Evolutionary conservation across 2,888 invertebrate genomes (phyloP).

Genomic region (Endotricha flammealis): DNA sequence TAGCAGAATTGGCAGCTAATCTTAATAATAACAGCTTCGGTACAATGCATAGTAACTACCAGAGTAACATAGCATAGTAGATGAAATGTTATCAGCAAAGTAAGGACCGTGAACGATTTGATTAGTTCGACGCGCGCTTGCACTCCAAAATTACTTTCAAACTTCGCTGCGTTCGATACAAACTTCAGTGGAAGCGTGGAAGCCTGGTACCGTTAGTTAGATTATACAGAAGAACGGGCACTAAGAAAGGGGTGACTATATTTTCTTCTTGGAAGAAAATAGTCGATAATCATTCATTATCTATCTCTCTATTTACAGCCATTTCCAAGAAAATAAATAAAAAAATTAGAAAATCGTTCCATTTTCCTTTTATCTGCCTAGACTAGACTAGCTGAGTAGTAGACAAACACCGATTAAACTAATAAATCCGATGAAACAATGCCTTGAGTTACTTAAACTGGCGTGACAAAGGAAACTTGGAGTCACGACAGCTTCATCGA

Average conservation of each 20-base stretch:
- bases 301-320: too few species aligned
- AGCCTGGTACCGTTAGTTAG: constrained; percentile 39
- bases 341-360: constrained; percentile 26
- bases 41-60: constrained; percentile 36
- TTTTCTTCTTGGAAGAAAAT: too few species aligned
- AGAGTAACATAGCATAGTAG: constrained; percentile 40
- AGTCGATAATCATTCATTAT: constrained; percentile 1
- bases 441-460: constrained; percentile 48
- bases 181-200: constrained; percentile 46
- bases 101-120: constrained; percentile 73
- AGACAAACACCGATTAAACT: constrained; percentile 46
- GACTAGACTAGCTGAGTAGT: too few species aligned
- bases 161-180: constrained; percentile 50
- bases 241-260: too few species aligned
- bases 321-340: constrained; percentile 3
- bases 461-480: constrained; percentile 72
- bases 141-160: constrained; percentile 74
- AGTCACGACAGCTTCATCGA: constrained; percentile 52
- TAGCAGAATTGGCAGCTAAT: too few species aligned
- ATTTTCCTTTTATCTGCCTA: constrained; percentile 12
- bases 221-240: constrained; percentile 10
- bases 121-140: constrained; percentile 72
- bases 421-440: constrained; percentile 71
- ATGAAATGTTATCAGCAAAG: constrained; percentile 57
- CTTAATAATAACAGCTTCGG: too few species aligned